phyloP scores from a whole-genome alignment of 2,797 vertebrate genomes.

The Sebastolobus altivelis region DNA sequence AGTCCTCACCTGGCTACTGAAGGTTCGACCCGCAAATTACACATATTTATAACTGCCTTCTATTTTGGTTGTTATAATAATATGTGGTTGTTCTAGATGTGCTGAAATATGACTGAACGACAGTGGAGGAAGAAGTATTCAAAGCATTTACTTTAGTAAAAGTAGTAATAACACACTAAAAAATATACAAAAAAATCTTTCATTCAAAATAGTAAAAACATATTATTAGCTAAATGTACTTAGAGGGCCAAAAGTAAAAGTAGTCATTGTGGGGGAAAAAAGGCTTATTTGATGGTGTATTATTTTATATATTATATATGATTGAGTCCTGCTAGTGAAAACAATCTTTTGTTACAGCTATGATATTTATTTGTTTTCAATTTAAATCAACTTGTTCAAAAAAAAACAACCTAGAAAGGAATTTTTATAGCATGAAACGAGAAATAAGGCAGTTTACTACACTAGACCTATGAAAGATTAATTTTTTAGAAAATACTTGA shows the following conservation, averaged over 20 bases:
- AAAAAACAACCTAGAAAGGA: too few relatives aligned
- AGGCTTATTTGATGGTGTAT: neutral
- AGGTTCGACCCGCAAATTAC: conserved; percentile 83
- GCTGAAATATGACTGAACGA: neutral
- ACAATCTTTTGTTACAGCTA: neutral
- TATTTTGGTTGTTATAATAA: neutral
- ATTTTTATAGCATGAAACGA: too few relatives aligned
- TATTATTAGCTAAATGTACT: neutral
- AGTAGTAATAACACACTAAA: neutral
- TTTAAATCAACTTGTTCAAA: neutral
- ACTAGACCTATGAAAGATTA: too few relatives aligned
- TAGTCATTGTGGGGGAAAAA: neutral
- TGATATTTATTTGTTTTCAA: neutral
- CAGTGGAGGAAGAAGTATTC: neutral
- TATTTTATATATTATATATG: neutral
- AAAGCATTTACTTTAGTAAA: neutral
- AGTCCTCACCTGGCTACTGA: conserved; percentile 98
- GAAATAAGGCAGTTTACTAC: too few relatives aligned
- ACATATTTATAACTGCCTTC: neutral
- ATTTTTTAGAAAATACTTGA: too few relatives aligned
- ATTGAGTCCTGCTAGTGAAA: neutral
- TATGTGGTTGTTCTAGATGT: neutral
- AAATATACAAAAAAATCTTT: neutral
- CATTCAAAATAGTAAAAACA: neutral
- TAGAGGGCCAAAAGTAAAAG: neutral